These are phyloP conservation scores for Mizuhopecten yessoensis DNA, from an alignment of 1,140 invertebrate genomes.

Conservation along the genomic window DNA sequence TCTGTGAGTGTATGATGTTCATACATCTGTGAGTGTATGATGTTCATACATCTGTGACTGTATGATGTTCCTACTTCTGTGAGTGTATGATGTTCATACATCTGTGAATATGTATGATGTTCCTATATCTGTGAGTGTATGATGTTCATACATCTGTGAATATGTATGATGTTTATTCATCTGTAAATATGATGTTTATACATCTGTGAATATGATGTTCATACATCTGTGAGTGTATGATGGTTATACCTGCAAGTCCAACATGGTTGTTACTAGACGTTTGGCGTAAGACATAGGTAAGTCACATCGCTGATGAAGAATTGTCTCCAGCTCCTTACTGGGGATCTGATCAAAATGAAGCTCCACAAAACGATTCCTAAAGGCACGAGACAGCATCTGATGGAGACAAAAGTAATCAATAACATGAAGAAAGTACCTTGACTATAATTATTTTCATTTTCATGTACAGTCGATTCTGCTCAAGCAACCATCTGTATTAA, in stretches of 20 bases:
- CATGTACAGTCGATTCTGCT: no score
- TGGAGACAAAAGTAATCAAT: background rate
- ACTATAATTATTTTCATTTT: no score
- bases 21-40: background rate
- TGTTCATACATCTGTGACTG: background rate
- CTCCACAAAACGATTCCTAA: conserved; percentile 98
- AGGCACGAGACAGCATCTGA: conserved; percentile 94
- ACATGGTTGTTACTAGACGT: conserved; percentile 96
- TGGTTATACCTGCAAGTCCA: conserved; percentile 89
- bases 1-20: background rate
- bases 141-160: background rate
- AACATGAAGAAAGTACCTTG: no score
- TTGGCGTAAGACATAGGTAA: conserved; percentile 94
- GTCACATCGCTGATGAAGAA: conserved; percentile 94
- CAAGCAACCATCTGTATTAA: no score
- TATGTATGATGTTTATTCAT: background rate
- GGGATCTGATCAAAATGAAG: conserved; percentile 99
- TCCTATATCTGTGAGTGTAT: background rate
- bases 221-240: background rate
- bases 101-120: background rate
- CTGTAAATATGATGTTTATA: background rate
- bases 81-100: background rate
- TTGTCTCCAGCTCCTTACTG: conserved; percentile 92
- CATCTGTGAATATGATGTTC: background rate
- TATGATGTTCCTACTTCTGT: background rate